Percentiles rank a stretch among this genome's conserved stretches.
Evolutionary conservation across 2,888 invertebrate species (phyloP).

Genomic region (Pandemis corylana): DNA sequence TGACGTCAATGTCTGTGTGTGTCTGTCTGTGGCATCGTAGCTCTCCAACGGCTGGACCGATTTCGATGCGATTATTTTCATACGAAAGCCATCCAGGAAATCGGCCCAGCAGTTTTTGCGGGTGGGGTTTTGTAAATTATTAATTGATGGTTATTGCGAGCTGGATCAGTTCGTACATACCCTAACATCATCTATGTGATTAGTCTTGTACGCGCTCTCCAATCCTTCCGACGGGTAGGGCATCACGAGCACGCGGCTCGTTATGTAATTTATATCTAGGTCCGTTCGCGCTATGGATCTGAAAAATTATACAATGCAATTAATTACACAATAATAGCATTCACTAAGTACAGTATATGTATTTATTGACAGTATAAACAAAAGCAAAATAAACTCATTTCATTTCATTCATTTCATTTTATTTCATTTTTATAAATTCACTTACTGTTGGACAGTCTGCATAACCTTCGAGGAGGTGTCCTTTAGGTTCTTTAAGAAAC

Average conservation of each 20-base stretch:
- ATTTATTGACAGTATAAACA: neutral
- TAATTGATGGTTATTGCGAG: too few relatives aligned
- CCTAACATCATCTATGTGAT: slow-evolving; percentile 96
- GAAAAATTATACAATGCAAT: slow-evolving; percentile 56
- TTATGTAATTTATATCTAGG: slow-evolving; percentile 96
- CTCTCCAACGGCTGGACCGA: too few relatives aligned
- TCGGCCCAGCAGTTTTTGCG: too few relatives aligned
- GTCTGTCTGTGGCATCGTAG: too few relatives aligned
- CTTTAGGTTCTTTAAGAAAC: slow-evolving; percentile 96
- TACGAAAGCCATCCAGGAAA: too few relatives aligned
- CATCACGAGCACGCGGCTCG: slow-evolving; percentile 96
- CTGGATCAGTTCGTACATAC: slow-evolving; percentile 55
- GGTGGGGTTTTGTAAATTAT: too few relatives aligned
- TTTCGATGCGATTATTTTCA: too few relatives aligned
- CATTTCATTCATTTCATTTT: too few relatives aligned
- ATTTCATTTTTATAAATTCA: too few relatives aligned
- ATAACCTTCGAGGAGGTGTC: slow-evolving; percentile 98
- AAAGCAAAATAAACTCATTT: too few relatives aligned
- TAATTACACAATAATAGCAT: neutral
- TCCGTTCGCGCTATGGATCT: slow-evolving; percentile 94
- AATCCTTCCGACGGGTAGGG: slow-evolving; percentile 97
- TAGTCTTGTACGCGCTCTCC: slow-evolving; percentile 96
- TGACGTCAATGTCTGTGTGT: too few relatives aligned
- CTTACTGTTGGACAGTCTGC: slow-evolving; percentile 96
- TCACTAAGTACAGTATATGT: neutral